Evolutionary conservation across 1,140 invertebrate genomes (phyloP).

Genomic region (Scaptomyza pallida): DNA sequence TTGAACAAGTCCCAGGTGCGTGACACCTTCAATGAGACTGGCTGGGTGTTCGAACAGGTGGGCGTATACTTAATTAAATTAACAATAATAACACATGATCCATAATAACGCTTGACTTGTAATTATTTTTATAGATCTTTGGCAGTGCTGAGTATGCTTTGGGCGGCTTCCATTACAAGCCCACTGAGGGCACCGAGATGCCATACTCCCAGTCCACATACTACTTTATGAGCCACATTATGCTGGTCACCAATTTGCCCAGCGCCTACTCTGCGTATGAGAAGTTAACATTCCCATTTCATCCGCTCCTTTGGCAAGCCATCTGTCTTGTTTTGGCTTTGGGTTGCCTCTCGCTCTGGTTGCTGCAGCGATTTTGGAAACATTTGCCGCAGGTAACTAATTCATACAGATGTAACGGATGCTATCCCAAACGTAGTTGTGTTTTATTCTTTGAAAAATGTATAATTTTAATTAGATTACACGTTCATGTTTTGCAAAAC

Average conservation of each 20-base stretch:
- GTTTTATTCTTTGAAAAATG: not conserved
- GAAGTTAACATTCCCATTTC: constrained; percentile 71
- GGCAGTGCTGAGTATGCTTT: constrained; percentile 60
- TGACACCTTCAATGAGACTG: constrained; percentile 66
- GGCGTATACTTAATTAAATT: constrained; percentile 7
- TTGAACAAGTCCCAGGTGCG: constrained; percentile 58
- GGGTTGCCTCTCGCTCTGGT: constrained; percentile 23
- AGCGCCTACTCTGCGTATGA: constrained; percentile 70
- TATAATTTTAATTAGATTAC: too few species aligned
- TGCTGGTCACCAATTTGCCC: constrained; percentile 69
- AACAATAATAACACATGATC: too few species aligned
- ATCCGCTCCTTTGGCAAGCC: constrained; percentile 50
- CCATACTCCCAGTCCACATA: constrained; percentile 65
- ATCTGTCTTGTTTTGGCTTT: constrained; percentile 43
- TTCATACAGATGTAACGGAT: too few species aligned
- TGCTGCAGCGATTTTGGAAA: not conserved
- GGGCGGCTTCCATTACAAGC: constrained; percentile 73
- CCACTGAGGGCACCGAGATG: constrained; percentile 38
- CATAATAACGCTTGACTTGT: too few species aligned
- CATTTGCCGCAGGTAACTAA: constrained; percentile 8
- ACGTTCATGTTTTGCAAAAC: too few species aligned
- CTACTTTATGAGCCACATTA: constrained; percentile 77
- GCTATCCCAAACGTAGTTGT: too few species aligned
- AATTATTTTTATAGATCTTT: constrained; percentile 54
- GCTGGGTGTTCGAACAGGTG: constrained; percentile 64